Evolutionary conservation across 2,113 vertebrate species (phyloP).

Genomic region (Noctilio leporinus): DNA sequence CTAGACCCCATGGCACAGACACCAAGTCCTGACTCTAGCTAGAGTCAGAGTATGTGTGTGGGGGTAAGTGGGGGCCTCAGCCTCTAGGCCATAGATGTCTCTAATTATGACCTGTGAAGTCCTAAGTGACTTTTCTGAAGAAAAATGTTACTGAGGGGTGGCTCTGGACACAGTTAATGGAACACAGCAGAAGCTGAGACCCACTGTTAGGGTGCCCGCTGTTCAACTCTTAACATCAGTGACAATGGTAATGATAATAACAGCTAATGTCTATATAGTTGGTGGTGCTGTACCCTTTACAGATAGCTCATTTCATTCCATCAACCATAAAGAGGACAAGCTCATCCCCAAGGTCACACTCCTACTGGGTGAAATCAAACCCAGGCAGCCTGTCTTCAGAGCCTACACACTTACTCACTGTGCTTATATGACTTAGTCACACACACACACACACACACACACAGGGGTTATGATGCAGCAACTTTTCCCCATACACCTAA

Average conservation of each 20-base stretch:
- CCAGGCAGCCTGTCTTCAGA: neutral
- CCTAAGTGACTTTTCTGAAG: conserved; percentile 28
- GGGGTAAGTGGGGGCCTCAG: neutral
- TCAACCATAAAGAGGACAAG: neutral
- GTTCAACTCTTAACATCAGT: neutral
- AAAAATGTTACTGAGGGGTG: conserved; percentile 30
- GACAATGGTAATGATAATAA: accelerated
- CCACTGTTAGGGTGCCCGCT: neutral
- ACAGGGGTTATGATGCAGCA: too few species aligned
- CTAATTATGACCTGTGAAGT: conserved; percentile 22
- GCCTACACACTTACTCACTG: neutral
- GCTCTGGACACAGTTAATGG: neutral
- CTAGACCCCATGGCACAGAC: neutral
- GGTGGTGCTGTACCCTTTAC: too few species aligned
- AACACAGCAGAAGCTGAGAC: neutral
- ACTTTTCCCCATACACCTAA: neutral
- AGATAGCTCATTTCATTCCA: accelerated
- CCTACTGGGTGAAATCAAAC: neutral
- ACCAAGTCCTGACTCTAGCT: neutral
- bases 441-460: neutral
- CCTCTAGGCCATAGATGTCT: neutral
- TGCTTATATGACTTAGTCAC: too few species aligned
- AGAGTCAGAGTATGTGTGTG: neutral
- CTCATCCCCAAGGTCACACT: neutral
- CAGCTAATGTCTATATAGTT: accelerated